A percentile compares a stretch with the other conserved stretches of the same genome.
Conservation (phyloP, 2,888 invertebrate species). For the Blera fallax region DNA sequence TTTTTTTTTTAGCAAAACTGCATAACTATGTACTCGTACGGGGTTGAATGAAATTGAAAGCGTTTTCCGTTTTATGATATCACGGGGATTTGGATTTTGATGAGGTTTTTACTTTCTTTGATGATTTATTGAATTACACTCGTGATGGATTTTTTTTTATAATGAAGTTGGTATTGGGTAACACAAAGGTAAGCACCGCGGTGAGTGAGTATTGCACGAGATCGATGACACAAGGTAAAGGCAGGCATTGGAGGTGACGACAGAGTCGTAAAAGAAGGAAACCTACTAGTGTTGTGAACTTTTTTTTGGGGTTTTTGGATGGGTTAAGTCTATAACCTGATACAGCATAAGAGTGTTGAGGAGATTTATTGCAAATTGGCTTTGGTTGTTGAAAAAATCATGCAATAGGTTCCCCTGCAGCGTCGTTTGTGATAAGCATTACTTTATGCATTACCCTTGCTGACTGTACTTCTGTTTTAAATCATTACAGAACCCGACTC, state of each 20-base stretch:
- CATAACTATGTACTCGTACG: slow-evolving; percentile 40
- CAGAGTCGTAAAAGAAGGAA: not conserved
- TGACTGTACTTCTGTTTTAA: no score
- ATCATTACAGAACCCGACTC: no score
- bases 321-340: no score
- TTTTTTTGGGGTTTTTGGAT: no score
- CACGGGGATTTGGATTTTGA: slow-evolving; percentile 43
- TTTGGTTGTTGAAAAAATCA: no score
- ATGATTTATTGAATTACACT: slow-evolving; percentile 66
- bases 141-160: not conserved
- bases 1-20: slow-evolving; percentile 36
- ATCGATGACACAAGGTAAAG: slow-evolving; percentile 21
- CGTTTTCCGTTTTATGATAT: slow-evolving; percentile 49
- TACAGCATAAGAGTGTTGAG: no score
- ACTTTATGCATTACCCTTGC: no score
- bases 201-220: not conserved
- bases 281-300: no score
- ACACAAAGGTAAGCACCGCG: slow-evolving; percentile 29
- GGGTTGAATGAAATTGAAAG: slow-evolving; percentile 69
- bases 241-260: not conserved
- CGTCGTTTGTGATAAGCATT: no score
- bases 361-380: no score
- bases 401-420: no score
- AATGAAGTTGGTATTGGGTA: slow-evolving; percentile 26
- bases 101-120: slow-evolving; percentile 67